These are phyloP conservation scores for Ahaetulla prasina DNA, from an alignment of 2,113 vertebrate genomes.

Conservation along the genomic window DNA sequence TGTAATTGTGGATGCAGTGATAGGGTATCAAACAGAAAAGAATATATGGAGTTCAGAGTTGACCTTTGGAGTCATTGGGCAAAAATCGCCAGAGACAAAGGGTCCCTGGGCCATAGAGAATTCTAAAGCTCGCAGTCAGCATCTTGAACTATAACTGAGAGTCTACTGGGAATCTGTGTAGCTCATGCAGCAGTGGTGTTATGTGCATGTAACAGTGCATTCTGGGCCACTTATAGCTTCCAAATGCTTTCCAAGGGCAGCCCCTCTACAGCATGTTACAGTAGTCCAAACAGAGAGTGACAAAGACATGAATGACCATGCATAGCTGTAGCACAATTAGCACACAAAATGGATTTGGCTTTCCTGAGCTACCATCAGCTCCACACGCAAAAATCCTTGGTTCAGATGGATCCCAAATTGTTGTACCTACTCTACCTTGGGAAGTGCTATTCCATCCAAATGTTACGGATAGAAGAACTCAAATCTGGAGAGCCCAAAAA, in stretches of 20 bases:
- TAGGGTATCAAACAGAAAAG: neutral
- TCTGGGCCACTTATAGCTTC: neutral
- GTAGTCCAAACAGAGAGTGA: neutral
- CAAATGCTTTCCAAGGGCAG: neutral
- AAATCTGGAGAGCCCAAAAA: neutral
- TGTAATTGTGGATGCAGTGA: neutral
- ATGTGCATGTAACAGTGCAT: neutral
- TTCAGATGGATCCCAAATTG: neutral
- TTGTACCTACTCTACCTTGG: neutral
- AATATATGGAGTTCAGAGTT: neutral
- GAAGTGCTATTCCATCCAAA: neutral
- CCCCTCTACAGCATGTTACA: neutral
- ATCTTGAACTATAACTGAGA: neutral
- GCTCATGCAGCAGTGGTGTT: neutral
- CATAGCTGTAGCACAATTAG: neutral
- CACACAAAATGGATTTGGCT: neutral
- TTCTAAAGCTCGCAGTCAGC: neutral
- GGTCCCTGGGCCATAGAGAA: neutral
- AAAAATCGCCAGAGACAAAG: neutral
- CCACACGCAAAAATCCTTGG: neutral
- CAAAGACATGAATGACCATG: neutral
- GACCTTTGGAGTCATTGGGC: neutral
- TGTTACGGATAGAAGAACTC: neutral
- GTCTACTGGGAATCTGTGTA: neutral
- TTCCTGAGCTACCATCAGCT: neutral